Evolutionary conservation across 2,888 invertebrate species (phyloP), one percentile per base, ranked within the genome.

Genomic region (Epinotia brunnichana): DNA sequence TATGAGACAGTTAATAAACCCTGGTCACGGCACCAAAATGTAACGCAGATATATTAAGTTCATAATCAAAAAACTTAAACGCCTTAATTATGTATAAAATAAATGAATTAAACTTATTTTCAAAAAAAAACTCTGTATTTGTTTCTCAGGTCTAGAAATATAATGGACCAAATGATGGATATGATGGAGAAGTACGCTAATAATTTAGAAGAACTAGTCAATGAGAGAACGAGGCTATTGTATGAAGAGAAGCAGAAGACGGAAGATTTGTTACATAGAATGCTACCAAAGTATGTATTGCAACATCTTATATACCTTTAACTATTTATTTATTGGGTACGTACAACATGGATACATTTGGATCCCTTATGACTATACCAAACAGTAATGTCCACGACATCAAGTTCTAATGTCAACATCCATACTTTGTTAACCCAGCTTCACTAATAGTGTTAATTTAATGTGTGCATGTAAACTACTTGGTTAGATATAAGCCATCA

Each of bases 101-200:
- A n/a, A 1, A 15, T 29, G 29, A 7, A 29, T 39, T 39, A 3
- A 3, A 41, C 11, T 41, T 15, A 48, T 48, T 5, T 48, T 2
- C 5, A 48, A 48, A 48, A 7, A n/a, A 24, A 48, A 21, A 53
- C 17, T 4, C 35, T 53, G 10, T 41, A n/a, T 21, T 2, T 2
- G n/a, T 19, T 67, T 85, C 87, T 63, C 82, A 97, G 97, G 85
- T 96, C 94, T 82, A 95, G 96, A 82, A 98, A 98, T 87, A 97
- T 98, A 80, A 97, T 98, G 97, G 98, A 98, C 90, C 98, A 98
- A 94, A 98, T 98, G 97, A 98, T 98, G 96, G 96, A 97, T 81
- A 98, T 98, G 97, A 98, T 98, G 98, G 98, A 98, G 88, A 98
- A 97, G 84, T 98, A 99, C 90, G 98, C 98, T 73, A 97, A 97